Evolutionary conservation across 2,888 invertebrate species (phyloP), one percentile per base, ranked within the genome.

Genomic region (Ectemnius cavifrons): DNA sequence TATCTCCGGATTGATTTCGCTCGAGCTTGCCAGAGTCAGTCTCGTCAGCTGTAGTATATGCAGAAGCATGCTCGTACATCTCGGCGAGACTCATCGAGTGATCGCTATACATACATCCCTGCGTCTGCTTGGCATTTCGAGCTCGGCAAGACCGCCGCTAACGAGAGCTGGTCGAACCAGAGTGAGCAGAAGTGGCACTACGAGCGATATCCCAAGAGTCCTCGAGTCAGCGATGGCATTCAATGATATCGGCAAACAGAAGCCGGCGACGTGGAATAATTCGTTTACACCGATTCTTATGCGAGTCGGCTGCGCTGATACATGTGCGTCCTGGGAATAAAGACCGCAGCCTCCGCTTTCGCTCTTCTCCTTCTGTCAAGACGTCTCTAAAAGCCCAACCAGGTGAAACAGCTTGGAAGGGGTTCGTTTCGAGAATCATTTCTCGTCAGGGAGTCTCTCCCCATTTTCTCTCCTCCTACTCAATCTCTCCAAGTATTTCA

Each of bases 191-290:
- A 37, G 37, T 37, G 37, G 37, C 37, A 37, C 37, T 37, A 37
- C 6, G 6, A 37, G 37, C 37, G 37, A 37, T 37, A 45, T 28
- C 59, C 46, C 45, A 2, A 20, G 59, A 63, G 46, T 52, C 37
- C 28, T 20, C 20, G 20, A 66, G 64, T 67, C 59, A 59, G 59
- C 60, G n/a, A 49, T 63, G 58, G 63, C 67, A 70, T 68, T 62
- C 67, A 69, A 77, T 75, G 72, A 67, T 63, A 69, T 71, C 57
- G 28, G 64, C 66, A 74, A 79, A 71, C 67, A 72, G 52, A 37
- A 16, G 56, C 52, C 61, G 45, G 27, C 64, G 45, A 65, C 28
- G 68, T 23, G 67, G 64, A 71, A 81, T 74, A 71, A 82, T 77
- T 78, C 63, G 67, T 74, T 75, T 59, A 68, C 67, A 61, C 57